Base-by-base conservation (phyloP, 1,140 invertebrate genomes). In the Drosophila saltans region DNA sequence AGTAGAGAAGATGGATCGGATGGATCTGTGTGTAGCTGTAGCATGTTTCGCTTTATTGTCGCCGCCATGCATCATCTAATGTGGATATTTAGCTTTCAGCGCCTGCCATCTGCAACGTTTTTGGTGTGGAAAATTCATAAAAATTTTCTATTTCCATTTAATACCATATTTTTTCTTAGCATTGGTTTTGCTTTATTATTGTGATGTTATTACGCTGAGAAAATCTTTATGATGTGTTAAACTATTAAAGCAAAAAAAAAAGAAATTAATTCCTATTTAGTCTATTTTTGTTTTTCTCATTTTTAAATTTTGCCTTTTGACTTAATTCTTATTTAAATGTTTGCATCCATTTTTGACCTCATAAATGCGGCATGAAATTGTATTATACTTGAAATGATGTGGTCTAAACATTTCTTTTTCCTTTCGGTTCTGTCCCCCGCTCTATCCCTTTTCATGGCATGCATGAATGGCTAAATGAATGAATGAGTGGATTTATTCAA, bases 181-280 rank as follows among this genome's bases (percentile, higher is more conserved):
- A 52, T 26, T 43, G 28, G 36, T 60, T 33, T 60, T 36, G 10
- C 21, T 56, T 33, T 61, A 69, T 55, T 61, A 69, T 55, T 45
- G 59, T 63, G 66, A 67, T 70, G 68, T 75, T 75, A 71, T 75
- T 75, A 60, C 60, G 52, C 80, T 59, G 83, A 61, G 76, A 82
- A 88, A 78, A 88, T 72, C 73, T 86, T 86, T 80, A 86, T 64
- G 83, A 89, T 70, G 76, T 86, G 83, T 76, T 69, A 86, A 86
- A 78, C 83, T 74, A 83, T 89, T 77, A 83, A 80, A 69, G 72
- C 78, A 89, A 67, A 76, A 89, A 68, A 76, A 16, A 16, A 76
- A 89, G 66, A 76, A 70, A 79, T 82, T 59, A 43, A 52, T 70
- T 59, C 63, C 69, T 43, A 64, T 64, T 63, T 41, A 61, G 43